Base-by-base conservation (phyloP, 2,888 invertebrate genomes). In the Agrenia bidenticulata region DNA sequence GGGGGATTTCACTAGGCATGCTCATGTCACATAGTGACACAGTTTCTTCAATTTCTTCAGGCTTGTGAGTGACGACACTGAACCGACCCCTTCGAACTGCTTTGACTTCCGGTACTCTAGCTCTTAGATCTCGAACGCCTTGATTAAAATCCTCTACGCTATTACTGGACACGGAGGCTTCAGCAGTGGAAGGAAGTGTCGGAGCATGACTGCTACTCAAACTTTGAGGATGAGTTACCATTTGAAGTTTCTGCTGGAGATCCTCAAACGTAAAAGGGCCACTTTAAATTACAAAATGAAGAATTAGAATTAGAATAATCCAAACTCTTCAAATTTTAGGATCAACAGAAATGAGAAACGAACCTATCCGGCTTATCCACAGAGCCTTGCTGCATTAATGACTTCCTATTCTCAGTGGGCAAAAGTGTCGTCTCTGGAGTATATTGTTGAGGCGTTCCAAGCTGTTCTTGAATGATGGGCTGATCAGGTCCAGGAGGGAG, bases 61-160 rank as follows among this genome's bases (percentile, higher is more conserved):
- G 72, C 51, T 72, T 72, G 27, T 78, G 78, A 5, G 78, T 78
- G 2, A 78, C 77, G 19, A 78, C 78, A 59, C 78, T 78, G 59
- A 78, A 78, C 11, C 78, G 69, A 24, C 78, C 78, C 56, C 76
- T 75, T 27, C 77, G 63, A 7, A 77, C 65, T 17, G 76, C 72
- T 26, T 70, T 72, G 1, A 67, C 60, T 49, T 72, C 69, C 32
- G 32, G 32, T 7, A 32, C 32, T 32, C 11, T 32, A 32, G 11
- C n/a, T n/a, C n/a, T n/a, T n/a, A n/a, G n/a, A n/a, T 79, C 88
- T 87, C 1, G 85, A 83, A 64, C 85, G 85, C 68, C 83, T 83
- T 75, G 85, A 84, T 79, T 86, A 87, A 5, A 88, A 88, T 37
- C 88, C 87, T 73, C 87, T 82, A 7, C 84, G 83, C 77, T 84